phyloP scores from a whole-genome alignment of 1,140 invertebrate species.

The Akabosia matsudoensis region DNA sequence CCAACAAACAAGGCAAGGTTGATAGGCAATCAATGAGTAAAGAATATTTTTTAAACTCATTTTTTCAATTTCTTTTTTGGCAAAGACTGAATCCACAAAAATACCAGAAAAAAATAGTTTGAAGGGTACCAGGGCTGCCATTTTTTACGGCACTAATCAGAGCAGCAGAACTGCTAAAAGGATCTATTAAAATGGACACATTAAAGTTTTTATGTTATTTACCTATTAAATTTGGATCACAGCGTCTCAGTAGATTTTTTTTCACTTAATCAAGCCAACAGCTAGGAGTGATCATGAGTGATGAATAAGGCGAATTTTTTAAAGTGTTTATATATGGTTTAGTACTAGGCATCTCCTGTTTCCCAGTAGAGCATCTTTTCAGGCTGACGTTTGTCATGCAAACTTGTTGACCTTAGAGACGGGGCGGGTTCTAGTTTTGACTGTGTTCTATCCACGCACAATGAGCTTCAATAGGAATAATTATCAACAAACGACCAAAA shows the following conservation, averaged over 20 bases:
- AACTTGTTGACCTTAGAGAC: slow-evolving; percentile 1
- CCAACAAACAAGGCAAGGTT: not conserved
- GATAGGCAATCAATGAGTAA: not conserved
- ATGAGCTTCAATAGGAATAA: too few relatives aligned
- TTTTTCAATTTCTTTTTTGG: not conserved
- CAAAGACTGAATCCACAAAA: not conserved
- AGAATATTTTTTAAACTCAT: not conserved
- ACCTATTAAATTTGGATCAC: not conserved
- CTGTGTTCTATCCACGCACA: not conserved
- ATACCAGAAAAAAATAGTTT: not conserved
- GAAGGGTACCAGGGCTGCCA: too few relatives aligned
- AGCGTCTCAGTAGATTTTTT: not conserved
- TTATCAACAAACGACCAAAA: not conserved
- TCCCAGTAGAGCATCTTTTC: not conserved
- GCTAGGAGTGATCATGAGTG: not conserved
- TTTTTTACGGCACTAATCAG: too few relatives aligned
- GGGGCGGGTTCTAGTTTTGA: not conserved
- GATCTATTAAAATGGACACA: not conserved
- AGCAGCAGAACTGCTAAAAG: too few relatives aligned
- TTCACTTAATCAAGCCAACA: not conserved
- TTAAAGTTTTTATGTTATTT: not conserved
- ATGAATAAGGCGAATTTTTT: too few relatives aligned
- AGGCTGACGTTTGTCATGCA: not conserved
- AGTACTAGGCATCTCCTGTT: not conserved
- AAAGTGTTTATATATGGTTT: not conserved